Evolutionary conservation across 2,113 vertebrate species (phyloP).

Genomic region (Neopipo cinnamomea): DNA sequence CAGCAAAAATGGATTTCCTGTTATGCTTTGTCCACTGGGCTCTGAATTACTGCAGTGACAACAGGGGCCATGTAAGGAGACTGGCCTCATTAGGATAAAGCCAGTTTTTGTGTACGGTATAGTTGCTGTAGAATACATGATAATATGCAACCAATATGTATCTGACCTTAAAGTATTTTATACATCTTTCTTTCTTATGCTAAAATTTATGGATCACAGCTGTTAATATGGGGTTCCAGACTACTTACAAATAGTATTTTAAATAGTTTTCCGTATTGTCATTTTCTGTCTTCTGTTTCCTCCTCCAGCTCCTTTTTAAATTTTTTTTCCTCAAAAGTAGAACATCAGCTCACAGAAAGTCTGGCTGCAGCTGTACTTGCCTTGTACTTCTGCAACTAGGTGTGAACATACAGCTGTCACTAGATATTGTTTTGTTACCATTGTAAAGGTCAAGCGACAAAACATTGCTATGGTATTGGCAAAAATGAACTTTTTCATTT

Average conservation of each 20-base stretch:
- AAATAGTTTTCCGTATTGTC: background rate
- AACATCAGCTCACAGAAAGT: background rate
- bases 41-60: background rate
- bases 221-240: background rate
- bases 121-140: background rate
- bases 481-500: too few species aligned
- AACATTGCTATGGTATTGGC: background rate
- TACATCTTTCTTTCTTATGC: background rate
- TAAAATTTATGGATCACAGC: background rate
- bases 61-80: background rate
- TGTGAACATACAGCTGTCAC: background rate
- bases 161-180: background rate
- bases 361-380: constrained; percentile 37
- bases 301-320: background rate
- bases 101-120: background rate
- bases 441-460: background rate
- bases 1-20: background rate
- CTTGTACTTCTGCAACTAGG: constrained; percentile 31
- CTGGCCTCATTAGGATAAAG: background rate
- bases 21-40: background rate
- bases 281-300: background rate
- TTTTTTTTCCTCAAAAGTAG: constrained; percentile 1
- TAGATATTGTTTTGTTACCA: background rate
- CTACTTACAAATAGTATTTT: constrained; percentile 46
- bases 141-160: background rate